phyloP scores from a whole-genome alignment of 1,140 invertebrate species.

The Hyposmocoma kahamanoa region DNA sequence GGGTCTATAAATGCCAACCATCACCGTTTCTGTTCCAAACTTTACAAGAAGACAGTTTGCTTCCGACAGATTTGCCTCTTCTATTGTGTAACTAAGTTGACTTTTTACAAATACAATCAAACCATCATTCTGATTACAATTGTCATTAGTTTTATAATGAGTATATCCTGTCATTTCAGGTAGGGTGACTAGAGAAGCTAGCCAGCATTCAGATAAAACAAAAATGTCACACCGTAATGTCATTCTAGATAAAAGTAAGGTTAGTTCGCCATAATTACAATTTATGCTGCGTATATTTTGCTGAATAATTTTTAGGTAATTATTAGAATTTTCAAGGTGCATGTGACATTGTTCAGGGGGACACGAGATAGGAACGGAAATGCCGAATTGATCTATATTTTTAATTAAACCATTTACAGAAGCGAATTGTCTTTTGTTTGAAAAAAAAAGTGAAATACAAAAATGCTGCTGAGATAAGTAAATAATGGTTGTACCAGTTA shows the following conservation, averaged over 20 bases:
- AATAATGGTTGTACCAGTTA: too few relatives aligned
- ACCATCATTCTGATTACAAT: background rate
- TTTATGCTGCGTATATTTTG: slow-evolving; percentile 7
- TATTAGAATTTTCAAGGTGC: too few relatives aligned
- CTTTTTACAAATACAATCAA: background rate
- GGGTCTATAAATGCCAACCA: background rate
- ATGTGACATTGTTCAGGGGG: too few relatives aligned
- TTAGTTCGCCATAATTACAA: background rate
- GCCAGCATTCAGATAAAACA: slow-evolving; percentile 11
- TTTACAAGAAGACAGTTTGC: background rate
- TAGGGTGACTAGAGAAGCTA: background rate
- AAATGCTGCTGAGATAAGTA: too few relatives aligned
- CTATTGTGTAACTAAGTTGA: background rate
- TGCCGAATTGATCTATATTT: too few relatives aligned
- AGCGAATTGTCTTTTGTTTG: too few relatives aligned
- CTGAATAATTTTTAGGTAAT: background rate
- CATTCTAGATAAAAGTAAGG: background rate
- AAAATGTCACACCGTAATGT: slow-evolving; percentile 3
- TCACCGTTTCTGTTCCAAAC: background rate
- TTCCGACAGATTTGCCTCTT: background rate
- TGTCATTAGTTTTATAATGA: background rate
- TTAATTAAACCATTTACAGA: too few relatives aligned
- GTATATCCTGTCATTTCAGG: background rate
- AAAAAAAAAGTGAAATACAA: too few relatives aligned
- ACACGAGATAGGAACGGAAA: too few relatives aligned